These are phyloP conservation scores for Aythya baeri DNA, from an alignment of 2,113 vertebrate genomes.

Conservation along the genomic window DNA sequence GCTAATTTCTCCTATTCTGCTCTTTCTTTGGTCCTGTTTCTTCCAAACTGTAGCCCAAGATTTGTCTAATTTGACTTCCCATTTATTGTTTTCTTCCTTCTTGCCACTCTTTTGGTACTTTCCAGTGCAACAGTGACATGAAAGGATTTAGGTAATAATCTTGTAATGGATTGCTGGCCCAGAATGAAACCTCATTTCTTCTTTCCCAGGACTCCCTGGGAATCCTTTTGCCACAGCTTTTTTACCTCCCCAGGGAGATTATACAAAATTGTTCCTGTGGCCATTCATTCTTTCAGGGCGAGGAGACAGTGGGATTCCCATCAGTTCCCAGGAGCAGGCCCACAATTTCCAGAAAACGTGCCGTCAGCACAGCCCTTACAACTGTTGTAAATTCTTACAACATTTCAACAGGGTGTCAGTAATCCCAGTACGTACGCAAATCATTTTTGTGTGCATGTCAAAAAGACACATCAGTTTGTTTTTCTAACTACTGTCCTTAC, in stretches of 20 bases:
- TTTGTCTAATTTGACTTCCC: background rate
- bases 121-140: background rate
- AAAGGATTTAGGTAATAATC: conserved; percentile 16
- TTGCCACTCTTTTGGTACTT: background rate
- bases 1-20: background rate
- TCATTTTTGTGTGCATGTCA: background rate
- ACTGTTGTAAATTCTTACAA: background rate
- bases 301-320: background rate
- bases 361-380: background rate
- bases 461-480: background rate
- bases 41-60: background rate
- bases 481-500: background rate
- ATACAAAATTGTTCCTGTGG: background rate
- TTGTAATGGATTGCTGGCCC: background rate
- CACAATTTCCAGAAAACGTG: background rate
- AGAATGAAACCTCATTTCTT: conserved; percentile 20
- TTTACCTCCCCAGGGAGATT: background rate
- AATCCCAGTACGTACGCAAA: background rate
- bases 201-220: background rate
- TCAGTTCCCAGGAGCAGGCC: background rate
- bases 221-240: background rate
- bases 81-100: background rate
- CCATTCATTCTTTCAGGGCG: background rate
- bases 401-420: background rate
- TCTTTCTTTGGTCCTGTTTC: background rate